Percentiles rank a stretch among this genome's conserved stretches.
Evolutionary conservation across 2,888 invertebrate genomes (phyloP).

Genomic region (Macrosoma leucophasiata): DNA sequence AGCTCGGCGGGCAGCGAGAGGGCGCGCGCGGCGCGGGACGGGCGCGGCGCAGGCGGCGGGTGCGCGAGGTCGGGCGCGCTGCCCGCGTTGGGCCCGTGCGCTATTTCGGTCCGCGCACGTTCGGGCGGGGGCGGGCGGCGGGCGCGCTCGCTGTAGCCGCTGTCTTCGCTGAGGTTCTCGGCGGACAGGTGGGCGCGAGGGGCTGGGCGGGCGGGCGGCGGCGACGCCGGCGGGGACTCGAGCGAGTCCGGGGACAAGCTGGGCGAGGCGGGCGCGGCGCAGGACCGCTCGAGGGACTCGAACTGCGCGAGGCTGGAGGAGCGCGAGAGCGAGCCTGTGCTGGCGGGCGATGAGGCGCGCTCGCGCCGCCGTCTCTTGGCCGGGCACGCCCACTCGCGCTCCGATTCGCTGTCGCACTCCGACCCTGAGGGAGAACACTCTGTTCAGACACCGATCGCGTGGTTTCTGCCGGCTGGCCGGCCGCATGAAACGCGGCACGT

Average conservation of each 20-base stretch:
- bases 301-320: conserved; percentile 90
- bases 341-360: conserved; percentile 56
- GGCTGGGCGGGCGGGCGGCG: conserved; percentile 51
- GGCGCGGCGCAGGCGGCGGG: conserved; percentile 50
- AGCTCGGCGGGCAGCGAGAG: conserved; percentile 79
- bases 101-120: conserved; percentile 53
- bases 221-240: conserved; percentile 59
- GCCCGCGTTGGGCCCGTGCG: conserved; percentile 45
- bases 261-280: conserved; percentile 61
- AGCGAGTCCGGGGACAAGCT: conserved; percentile 68
- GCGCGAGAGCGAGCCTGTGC: conserved; percentile 79
- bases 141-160: conserved; percentile 81
- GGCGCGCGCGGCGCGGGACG: conserved; percentile 57
- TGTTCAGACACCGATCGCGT: no score
- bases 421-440: conserved; percentile 44
- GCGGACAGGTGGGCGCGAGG: conserved; percentile 77
- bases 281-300: conserved; percentile 83
- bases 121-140: conserved; percentile 53
- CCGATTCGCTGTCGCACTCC: conserved; percentile 80
- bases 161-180: conserved; percentile 88
- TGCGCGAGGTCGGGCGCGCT: conserved; percentile 56
- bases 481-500: conserved; percentile 26
- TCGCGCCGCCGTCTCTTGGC: conserved; percentile 83
- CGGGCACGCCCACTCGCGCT: conserved; percentile 84
- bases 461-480: conserved; percentile 13